These are phyloP conservation scores for Colletes latitarsis DNA, from an alignment of 1,140 invertebrate species.

Conservation along the genomic window DNA sequence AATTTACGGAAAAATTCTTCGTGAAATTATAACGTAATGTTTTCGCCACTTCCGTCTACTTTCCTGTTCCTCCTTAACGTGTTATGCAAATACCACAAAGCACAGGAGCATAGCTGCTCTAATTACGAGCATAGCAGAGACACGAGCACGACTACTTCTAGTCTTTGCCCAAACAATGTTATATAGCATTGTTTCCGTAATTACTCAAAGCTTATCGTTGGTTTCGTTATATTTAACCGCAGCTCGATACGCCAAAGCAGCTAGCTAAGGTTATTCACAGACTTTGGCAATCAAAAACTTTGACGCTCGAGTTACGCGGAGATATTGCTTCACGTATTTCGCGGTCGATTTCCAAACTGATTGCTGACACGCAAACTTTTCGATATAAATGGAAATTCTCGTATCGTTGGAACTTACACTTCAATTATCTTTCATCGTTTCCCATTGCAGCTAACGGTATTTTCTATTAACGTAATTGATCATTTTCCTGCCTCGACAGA, in stretches of 20 bases:
- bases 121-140: slow-evolving; percentile 12
- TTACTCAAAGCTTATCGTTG: slow-evolving; percentile 42
- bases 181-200: background rate
- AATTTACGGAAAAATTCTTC: background rate
- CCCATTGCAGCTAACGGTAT: background rate
- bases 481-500: background rate
- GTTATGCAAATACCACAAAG: slow-evolving; percentile 7
- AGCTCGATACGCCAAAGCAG: background rate
- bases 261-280: slow-evolving; percentile 37
- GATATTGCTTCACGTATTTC: slow-evolving; percentile 22
- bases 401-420: background rate
- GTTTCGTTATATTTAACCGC: slow-evolving; percentile 35
- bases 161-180: slow-evolving; percentile 27
- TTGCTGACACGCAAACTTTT: slow-evolving; percentile 24
- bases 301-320: slow-evolving; percentile 4
- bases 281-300: slow-evolving; percentile 36
- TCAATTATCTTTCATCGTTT: too few species aligned
- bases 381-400: slow-evolving; percentile 44
- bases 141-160: slow-evolving; percentile 1
- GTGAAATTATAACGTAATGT: background rate
- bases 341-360: slow-evolving; percentile 21
- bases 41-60: too few species aligned
- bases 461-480: background rate
- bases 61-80: background rate
- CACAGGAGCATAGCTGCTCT: background rate